phyloP scores from a whole-genome alignment of 2,797 vertebrate species.

The Chelon labrosus region DNA sequence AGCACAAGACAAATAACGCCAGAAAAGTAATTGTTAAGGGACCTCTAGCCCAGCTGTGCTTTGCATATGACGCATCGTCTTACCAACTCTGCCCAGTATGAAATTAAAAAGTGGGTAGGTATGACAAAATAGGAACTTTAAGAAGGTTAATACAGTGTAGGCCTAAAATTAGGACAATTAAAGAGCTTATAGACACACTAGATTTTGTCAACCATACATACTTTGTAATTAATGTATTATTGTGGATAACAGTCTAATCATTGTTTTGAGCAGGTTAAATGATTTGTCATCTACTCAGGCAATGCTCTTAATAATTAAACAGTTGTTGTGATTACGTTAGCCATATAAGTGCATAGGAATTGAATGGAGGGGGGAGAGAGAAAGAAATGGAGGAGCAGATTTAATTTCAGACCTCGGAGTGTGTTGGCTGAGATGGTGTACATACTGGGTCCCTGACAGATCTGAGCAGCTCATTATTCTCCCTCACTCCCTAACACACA shows the following conservation, averaged over 20 bases:
- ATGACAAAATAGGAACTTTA: background rate
- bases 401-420: conserved; percentile 5
- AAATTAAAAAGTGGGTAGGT: background rate
- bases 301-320: background rate
- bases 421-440: conserved; percentile 32
- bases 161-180: background rate
- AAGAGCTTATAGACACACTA: background rate
- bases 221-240: too few relatives aligned
- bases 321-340: background rate
- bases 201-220: too few relatives aligned
- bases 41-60: conserved; percentile 16
- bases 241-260: too few relatives aligned
- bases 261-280: background rate
- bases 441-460: conserved; percentile 48
- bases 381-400: conserved; percentile 3
- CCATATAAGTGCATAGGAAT: background rate
- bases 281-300: conserved; percentile 4
- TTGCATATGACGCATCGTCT: conserved; percentile 32
- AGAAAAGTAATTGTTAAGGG: conserved; percentile 35
- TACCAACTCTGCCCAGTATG: background rate
- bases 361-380: conserved; percentile 3
- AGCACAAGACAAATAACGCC: conserved; percentile 17
- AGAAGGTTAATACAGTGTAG: background rate
- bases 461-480: conserved; percentile 58
- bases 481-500: background rate